phyloP scores from a whole-genome alignment of 2,888 invertebrate genomes.

The Stenichneumon culpator region DNA sequence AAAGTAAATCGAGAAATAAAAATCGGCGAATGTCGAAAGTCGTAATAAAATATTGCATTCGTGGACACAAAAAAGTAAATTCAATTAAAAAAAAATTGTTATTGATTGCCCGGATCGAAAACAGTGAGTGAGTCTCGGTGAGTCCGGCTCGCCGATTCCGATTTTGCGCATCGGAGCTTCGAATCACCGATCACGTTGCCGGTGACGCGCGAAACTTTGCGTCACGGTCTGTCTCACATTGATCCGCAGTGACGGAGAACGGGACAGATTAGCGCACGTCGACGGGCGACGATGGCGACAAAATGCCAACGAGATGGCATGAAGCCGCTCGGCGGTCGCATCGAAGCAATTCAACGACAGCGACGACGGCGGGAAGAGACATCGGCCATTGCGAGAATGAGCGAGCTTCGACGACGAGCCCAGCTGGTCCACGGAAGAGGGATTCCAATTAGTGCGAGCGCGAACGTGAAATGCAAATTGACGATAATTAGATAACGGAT shows the following conservation, averaged over 20 bases:
- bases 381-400: slow-evolving; percentile 44
- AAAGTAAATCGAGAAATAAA: no score
- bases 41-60: background rate
- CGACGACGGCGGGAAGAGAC: slow-evolving; percentile 12
- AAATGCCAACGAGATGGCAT: background rate
- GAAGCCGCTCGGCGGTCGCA: background rate
- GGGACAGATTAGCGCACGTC: slow-evolving; percentile 13
- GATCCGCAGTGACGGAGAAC: slow-evolving; percentile 9
- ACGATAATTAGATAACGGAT: slow-evolving; percentile 72
- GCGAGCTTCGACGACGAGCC: slow-evolving; percentile 52
- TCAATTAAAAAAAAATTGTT: background rate
- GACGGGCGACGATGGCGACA: background rate
- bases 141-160: background rate
- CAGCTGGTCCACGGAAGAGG: slow-evolving; percentile 60
- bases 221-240: slow-evolving; percentile 18
- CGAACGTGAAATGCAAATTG: slow-evolving; percentile 68
- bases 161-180: slow-evolving; percentile 20
- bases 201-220: slow-evolving; percentile 20
- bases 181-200: slow-evolving; percentile 15
- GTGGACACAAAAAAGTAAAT: background rate
- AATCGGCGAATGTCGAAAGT: background rate
- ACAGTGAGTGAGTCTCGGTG: no score
- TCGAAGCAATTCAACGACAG: slow-evolving; percentile 11
- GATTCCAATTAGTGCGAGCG: slow-evolving; percentile 70
- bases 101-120: background rate